Percentiles rank a stretch among this genome's conserved stretches.
Evolutionary conservation across 2,888 invertebrate genomes (phyloP).

Genomic region (Orthosia gothica): DNA sequence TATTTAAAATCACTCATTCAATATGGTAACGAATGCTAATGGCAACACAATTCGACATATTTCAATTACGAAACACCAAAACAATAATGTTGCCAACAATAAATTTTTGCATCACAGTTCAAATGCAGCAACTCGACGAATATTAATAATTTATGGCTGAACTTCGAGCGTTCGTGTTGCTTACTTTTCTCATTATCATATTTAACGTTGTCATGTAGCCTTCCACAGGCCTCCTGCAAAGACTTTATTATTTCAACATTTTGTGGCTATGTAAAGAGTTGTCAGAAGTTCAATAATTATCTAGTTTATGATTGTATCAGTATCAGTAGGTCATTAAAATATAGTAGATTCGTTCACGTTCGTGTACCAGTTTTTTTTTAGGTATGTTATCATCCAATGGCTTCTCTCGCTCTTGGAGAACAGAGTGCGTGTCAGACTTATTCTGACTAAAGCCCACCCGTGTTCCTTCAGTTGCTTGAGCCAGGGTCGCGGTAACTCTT

Average conservation of each 20-base stretch:
- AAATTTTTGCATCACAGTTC: slow-evolving; percentile 50
- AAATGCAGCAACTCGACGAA: slow-evolving; percentile 65
- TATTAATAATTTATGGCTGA: slow-evolving; percentile 81
- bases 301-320: not conserved
- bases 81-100: slow-evolving; percentile 47
- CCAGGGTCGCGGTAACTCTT: no score
- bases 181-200: slow-evolving; percentile 83
- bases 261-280: slow-evolving; percentile 34
- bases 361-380: no score
- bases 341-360: no score
- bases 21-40: slow-evolving; percentile 27
- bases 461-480: no score
- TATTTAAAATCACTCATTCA: slow-evolving; percentile 28
- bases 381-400: no score
- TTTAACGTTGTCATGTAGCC: slow-evolving; percentile 80
- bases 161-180: slow-evolving; percentile 78
- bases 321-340: no score
- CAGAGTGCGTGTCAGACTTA: no score
- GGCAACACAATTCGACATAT: slow-evolving; percentile 26
- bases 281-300: slow-evolving; percentile 33
- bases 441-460: no score
- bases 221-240: slow-evolving; percentile 65
- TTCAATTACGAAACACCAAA: slow-evolving; percentile 41
- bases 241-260: slow-evolving; percentile 78
- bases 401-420: no score